These are phyloP conservation scores for Lophura nycthemera DNA, from an alignment of 2,113 vertebrate genomes.

Conservation along the genomic window DNA sequence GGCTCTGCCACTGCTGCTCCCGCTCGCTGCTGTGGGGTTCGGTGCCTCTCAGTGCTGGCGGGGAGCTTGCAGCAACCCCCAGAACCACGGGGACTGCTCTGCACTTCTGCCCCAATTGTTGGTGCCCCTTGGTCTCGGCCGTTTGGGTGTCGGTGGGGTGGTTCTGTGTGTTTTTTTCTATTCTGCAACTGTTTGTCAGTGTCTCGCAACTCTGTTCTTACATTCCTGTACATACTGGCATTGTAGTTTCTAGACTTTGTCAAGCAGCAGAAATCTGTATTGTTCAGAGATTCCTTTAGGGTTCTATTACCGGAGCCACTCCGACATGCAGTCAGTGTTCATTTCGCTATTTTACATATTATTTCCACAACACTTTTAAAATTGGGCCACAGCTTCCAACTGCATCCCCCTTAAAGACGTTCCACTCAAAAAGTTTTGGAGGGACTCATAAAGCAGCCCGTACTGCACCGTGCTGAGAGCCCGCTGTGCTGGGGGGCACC, in stretches of 20 bases:
- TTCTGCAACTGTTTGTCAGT: background rate
- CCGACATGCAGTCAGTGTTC: background rate
- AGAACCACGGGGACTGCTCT: background rate
- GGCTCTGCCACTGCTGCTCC: background rate
- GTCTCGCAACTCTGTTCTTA: slow-evolving; percentile 12
- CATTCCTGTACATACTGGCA: background rate
- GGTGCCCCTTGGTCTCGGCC: background rate
- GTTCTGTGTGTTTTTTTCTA: background rate
- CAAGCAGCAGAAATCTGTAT: background rate
- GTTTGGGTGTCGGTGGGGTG: background rate
- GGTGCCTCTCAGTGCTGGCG: background rate
- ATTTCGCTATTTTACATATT: background rate
- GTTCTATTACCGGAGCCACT: background rate
- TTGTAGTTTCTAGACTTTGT: background rate
- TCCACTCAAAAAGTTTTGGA: slow-evolving; percentile 48
- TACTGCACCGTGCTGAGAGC: background rate
- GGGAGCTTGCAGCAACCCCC: slow-evolving; percentile 7
- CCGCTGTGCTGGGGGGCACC: no score
- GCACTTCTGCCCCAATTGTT: slow-evolving; percentile 8
- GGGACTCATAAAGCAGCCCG: background rate
- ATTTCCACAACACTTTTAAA: background rate
- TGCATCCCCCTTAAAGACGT: background rate
- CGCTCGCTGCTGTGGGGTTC: background rate
- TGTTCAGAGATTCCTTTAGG: background rate
- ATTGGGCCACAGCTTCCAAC: background rate